Conservation (phyloP, 2,113 vertebrate genomes). For the Nesogale talazaci region DNA sequence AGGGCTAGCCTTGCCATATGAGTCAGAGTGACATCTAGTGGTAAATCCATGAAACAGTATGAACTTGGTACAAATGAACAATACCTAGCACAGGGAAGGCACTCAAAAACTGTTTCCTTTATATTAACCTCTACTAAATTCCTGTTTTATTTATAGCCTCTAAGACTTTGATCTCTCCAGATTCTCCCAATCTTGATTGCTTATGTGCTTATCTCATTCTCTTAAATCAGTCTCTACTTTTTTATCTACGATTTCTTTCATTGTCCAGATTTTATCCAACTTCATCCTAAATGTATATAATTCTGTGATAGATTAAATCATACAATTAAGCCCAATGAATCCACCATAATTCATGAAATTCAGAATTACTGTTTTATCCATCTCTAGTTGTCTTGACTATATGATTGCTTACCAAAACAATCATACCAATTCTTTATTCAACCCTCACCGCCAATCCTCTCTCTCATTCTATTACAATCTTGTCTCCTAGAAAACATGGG, state of each 20-base stretch:
- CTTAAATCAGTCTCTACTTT: background rate
- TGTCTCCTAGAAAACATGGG: background rate
- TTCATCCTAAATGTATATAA: background rate
- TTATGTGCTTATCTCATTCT: background rate
- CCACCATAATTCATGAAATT: background rate
- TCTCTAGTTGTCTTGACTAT: conserved; percentile 19
- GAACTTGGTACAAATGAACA: background rate
- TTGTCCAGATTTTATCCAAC: background rate
- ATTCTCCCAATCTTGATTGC: background rate
- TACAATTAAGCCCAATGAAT: conserved; percentile 24
- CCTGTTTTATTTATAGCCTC: background rate
- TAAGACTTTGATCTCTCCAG: background rate
- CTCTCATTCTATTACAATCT: background rate
- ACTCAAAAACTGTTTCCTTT: background rate
- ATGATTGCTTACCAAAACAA: conserved; percentile 26
- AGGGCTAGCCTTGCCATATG: conserved; percentile 25
- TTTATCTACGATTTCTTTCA: conserved; percentile 39
- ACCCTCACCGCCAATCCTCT: background rate
- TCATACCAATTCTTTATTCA: background rate
- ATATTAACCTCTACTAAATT: background rate
- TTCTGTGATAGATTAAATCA: conserved; percentile 19
- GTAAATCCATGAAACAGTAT: background rate
- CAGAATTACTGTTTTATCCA: background rate
- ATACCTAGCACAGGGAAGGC: background rate
- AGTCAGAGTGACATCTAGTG: conserved; percentile 79